Conservation (phyloP, 2,888 invertebrate genomes). For the Hydropsyche betteni region DNA sequence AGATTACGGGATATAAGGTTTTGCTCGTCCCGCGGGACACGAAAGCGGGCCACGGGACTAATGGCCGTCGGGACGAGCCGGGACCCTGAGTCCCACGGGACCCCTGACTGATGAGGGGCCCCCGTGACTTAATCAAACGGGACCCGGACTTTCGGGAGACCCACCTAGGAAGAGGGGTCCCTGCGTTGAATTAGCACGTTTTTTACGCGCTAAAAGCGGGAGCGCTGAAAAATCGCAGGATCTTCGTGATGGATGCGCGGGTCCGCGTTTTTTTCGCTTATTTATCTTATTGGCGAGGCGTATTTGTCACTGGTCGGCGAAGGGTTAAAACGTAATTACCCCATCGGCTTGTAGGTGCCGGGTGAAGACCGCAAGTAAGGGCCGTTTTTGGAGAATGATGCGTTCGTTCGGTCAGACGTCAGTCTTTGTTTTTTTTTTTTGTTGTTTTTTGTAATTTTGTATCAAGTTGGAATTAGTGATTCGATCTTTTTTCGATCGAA, state of each 20-base stretch:
- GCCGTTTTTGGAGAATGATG: too few relatives aligned
- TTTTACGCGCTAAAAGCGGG: constrained; percentile 40
- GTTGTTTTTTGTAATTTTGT: too few relatives aligned
- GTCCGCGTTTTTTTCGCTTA: constrained; percentile 43
- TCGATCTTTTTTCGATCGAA: too few relatives aligned
- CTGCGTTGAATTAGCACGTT: constrained; percentile 51
- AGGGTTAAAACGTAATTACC: constrained; percentile 42
- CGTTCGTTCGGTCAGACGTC: too few relatives aligned
- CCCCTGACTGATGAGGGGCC: constrained; percentile 47
- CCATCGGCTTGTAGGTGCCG: constrained; percentile 15
- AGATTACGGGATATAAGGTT: constrained; percentile 41
- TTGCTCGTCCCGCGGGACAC: neutral
- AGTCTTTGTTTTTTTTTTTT: too few relatives aligned
- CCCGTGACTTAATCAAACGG: constrained; percentile 47
- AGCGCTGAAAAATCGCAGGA: constrained; percentile 50
- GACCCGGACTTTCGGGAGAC: constrained; percentile 11
- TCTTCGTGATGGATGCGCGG: constrained; percentile 50
- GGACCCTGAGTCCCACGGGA: constrained; percentile 48
- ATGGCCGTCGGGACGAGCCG: constrained; percentile 43
- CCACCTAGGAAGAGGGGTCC: constrained; percentile 28
- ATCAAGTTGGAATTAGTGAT: too few relatives aligned
- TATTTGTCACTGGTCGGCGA: constrained; percentile 49
- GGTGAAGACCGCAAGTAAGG: constrained; percentile 1
- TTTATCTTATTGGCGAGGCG: constrained; percentile 49
- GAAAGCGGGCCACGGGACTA: constrained; percentile 41